Evolutionary conservation across 2,113 vertebrate species (phyloP).

Genomic region (Elephas maximus): DNA sequence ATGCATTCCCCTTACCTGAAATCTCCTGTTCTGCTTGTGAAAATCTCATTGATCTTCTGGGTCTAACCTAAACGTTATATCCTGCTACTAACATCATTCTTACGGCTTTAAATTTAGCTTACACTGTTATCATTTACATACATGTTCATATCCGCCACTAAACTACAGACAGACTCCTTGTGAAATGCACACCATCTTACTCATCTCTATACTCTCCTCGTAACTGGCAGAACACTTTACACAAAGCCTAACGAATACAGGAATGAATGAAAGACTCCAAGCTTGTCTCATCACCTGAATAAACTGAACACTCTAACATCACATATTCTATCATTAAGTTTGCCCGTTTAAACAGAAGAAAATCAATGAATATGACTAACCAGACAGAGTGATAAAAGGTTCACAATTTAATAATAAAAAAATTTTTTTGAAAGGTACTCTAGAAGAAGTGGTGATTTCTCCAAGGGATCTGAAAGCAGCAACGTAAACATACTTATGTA

Average conservation of each 20-base stretch:
- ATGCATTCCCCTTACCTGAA: not conserved
- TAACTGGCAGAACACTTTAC: not conserved
- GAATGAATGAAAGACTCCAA: conserved; percentile 22
- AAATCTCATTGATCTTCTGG: not conserved
- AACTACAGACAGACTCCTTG: not conserved
- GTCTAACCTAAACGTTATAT: conserved; percentile 41
- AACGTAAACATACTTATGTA: not conserved
- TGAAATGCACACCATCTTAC: not conserved
- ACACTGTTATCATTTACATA: conserved; percentile 24
- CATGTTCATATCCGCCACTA: not conserved
- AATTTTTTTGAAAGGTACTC: conserved; percentile 13
- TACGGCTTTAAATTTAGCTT: conserved; percentile 45
- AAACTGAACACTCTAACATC: conserved; percentile 49
- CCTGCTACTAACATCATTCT: conserved; percentile 17
- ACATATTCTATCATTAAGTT: conserved; percentile 29
- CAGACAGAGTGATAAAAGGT: conserved; percentile 13
- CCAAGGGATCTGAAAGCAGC: no score
- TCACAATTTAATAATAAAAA: conserved; percentile 53
- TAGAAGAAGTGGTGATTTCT: not conserved
- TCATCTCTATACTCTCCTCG: not conserved
- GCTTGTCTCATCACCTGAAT: conserved; percentile 26
- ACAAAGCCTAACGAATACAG: not conserved
- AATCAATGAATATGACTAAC: conserved; percentile 37
- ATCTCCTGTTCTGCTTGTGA: not conserved
- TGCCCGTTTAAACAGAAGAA: conserved; percentile 13